Base-by-base conservation (phyloP, 2,888 invertebrate genomes). In the Seira ritae region DNA sequence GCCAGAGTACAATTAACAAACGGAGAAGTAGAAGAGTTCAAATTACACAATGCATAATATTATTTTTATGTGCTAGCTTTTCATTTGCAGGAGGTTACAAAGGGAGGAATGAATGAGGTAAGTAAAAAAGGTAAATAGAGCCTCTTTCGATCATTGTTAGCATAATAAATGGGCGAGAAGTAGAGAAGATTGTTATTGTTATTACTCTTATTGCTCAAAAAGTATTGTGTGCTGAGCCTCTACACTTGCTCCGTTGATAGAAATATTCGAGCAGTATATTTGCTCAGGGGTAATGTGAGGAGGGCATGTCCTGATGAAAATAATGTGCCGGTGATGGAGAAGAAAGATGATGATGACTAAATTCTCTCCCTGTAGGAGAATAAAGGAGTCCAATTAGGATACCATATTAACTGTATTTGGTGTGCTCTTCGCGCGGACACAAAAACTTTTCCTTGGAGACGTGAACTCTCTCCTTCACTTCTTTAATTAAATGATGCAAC, bases 401-500 rank as follows among this genome's bases (percentile, higher is more conserved):
- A 60, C 31, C 73, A 73, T 80, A 80, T 68, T 80, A 80, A 68
- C 73, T 67, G 62, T 62, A 80, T 73, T 79, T 79, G 24, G 67
- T 22, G 67, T 22, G 23, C 62, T 80, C 71, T 68, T 68, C 46
- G 68, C 50, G 60, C 62, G 46, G 62, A 80, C 31, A 31, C 31
- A 31, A 31, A 31, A 31, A 31, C 31, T 31, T 31, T 31, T 31
- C 31, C 31, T 31, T 31, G 31, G 31, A 31, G 31, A 31, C 31
- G 31, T 31, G 31, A 31, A 31, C 31, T 31, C 31, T 31, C 31
- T 69, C 15, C 65, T 65, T 69, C 68, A 73, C 73, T 80, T 37
- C 73, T 80, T 79, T 80, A 80, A 80, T 80, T 80, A 80, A 80
- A 80, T 80, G 73, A 73, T 79, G 71, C 71, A 79, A 72, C 79